Conservation (phyloP, 2,888 invertebrate species). For the Halictus ligatus region DNA sequence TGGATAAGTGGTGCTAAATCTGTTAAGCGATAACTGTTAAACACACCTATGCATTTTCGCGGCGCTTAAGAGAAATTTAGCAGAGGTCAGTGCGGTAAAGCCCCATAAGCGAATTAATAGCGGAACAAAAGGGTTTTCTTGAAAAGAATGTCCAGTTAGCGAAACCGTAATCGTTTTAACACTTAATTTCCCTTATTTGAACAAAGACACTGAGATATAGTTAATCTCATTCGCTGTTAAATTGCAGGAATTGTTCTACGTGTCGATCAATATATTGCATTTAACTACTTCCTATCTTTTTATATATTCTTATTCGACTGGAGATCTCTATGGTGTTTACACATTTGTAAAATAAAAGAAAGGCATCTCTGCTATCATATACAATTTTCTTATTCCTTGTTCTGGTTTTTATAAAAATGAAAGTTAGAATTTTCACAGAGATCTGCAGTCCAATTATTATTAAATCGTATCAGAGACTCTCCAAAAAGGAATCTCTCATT, state of each 20-base stretch:
- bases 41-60: conserved; percentile 4
- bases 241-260: neutral
- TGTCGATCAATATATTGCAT: no score
- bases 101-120: neutral
- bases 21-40: neutral
- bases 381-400: no score
- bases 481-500: no score
- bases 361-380: no score
- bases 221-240: neutral
- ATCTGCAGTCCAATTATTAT: no score
- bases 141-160: neutral
- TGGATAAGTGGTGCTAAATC: neutral
- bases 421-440: no score
- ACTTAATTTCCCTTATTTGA: neutral
- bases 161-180: neutral
- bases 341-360: neutral
- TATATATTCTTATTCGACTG: neutral
- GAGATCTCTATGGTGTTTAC: neutral
- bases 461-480: no score
- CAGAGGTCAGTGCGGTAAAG: neutral
- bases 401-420: no score
- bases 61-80: neutral
- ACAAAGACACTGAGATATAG: neutral
- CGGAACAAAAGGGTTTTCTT: neutral
- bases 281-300: no score